Percentiles rank a stretch among this genome's conserved stretches.
phyloP scores from a whole-genome alignment of 2,888 invertebrate genomes.

The Stenchaetothrips biformis region DNA sequence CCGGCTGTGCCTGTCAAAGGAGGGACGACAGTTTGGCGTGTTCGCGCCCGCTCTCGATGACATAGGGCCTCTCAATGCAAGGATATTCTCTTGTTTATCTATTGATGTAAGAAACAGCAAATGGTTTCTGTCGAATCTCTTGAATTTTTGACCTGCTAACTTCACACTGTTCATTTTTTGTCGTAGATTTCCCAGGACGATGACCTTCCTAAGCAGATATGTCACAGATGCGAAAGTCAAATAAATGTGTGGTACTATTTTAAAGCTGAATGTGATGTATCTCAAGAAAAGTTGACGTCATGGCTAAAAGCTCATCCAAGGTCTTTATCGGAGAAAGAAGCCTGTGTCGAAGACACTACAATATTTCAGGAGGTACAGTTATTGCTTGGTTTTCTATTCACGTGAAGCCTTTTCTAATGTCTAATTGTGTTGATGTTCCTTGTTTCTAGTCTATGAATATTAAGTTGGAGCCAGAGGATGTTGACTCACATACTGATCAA shows the following conservation, averaged over 20 bases:
- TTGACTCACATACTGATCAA: not conserved
- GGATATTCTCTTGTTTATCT: not conserved
- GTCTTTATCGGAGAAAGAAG: not conserved
- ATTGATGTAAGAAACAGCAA: not conserved
- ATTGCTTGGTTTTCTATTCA: not conserved
- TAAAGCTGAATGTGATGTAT: not conserved
- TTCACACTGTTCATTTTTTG: not conserved
- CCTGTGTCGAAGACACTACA: not conserved
- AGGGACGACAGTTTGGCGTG: not conserved
- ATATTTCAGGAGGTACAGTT: not conserved
- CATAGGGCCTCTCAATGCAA: not conserved
- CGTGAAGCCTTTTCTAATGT: not conserved
- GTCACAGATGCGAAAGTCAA: not conserved
- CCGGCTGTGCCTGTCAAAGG: not conserved
- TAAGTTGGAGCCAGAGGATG: not conserved
- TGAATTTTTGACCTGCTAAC: not conserved
- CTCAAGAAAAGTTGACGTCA: not conserved
- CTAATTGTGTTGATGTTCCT: not conserved
- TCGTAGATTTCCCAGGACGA: not conserved
- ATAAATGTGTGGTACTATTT: not conserved
- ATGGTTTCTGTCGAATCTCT: not conserved
- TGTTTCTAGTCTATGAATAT: not conserved
- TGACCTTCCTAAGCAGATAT: not conserved
- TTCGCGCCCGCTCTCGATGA: not conserved
- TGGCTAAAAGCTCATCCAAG: not conserved